Evolutionary conservation across 2,113 vertebrate genomes (phyloP).

Genomic region (Petaurus breviceps): DNA sequence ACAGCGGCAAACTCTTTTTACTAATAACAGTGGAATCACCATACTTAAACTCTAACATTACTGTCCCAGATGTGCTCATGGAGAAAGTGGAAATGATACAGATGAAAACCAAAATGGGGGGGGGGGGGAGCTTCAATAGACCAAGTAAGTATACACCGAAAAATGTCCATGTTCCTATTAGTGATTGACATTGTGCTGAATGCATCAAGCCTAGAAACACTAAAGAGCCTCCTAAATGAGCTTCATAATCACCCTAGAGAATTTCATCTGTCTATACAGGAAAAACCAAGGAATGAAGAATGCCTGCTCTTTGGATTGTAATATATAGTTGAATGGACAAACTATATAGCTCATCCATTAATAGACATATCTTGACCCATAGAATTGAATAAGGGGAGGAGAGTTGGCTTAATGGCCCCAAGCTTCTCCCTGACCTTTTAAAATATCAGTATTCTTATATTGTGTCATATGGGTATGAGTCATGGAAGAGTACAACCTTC

Average conservation of each 20-base stretch:
- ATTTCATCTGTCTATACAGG: background rate
- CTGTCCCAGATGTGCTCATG: background rate
- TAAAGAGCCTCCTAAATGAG: background rate
- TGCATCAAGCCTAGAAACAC: background rate
- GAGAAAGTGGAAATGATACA: background rate
- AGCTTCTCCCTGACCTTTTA: background rate
- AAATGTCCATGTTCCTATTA: background rate
- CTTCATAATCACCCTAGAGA: background rate
- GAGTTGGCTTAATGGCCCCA: background rate
- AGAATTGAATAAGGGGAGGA: background rate
- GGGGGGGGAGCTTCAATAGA: background rate
- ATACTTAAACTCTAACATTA: background rate
- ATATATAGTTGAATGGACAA: background rate
- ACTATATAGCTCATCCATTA: background rate
- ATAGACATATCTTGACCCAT: background rate
- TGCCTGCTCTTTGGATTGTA: background rate
- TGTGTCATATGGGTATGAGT: background rate
- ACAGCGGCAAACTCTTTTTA: background rate
- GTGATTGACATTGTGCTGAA: background rate
- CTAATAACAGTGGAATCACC: background rate
- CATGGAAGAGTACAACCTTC: background rate
- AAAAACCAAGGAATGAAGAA: background rate
- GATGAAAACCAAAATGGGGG: background rate
- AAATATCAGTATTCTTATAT: background rate
- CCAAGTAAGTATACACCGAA: background rate